Evolutionary conservation across 1,140 invertebrate species (phyloP), one percentile per base, ranked within the genome.

Genomic region (Ditylenchus dipsaci): DNA sequence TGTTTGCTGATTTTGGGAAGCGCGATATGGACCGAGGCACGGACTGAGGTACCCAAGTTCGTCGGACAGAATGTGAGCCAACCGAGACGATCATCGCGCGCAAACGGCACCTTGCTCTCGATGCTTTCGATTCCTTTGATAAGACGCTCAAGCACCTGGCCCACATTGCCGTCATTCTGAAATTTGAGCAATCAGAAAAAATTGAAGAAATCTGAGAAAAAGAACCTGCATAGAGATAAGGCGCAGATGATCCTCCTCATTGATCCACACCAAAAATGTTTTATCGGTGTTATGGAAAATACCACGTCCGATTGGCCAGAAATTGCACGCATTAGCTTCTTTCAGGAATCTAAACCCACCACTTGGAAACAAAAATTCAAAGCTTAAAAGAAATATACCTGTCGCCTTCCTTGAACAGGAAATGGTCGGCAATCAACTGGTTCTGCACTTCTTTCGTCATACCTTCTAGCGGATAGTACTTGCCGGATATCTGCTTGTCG

Each of bases 21-120:
- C 85, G 92, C 92, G 84, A 97, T 95, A 88, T 97, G 95, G 76
- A 97, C 95, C 38, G 92, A 95, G 19, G 95, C 94, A 77, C 95
- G 90, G 66, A 97, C 90, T 47, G 93, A 95, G 65, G 95, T 97
- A 33, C 95, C 94, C 68, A 71, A 57, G 86, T 97, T 97, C 13
- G 61, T 53, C 7, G 71, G 71, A 87, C 95, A 97, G 90, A 97
- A 97, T 69, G 93, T 97, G 71, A 97, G 87, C 33, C 33, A 38
- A 17, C 49, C 49, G 64, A 96, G 88, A 76, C 91, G 88, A 76
- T 95, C 90, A 77, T 93, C 88, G 84, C 91, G 91, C 47, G 91
- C 91, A 88, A 95, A 95, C 19, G 91, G 90, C 73, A 94, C 84
- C 81, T 90, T 88, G 85, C 91, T 90, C 85, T 95, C 92, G 78